Conservation (phyloP, 1,140 invertebrate species). For the Chrysoperla carnea region DNA sequence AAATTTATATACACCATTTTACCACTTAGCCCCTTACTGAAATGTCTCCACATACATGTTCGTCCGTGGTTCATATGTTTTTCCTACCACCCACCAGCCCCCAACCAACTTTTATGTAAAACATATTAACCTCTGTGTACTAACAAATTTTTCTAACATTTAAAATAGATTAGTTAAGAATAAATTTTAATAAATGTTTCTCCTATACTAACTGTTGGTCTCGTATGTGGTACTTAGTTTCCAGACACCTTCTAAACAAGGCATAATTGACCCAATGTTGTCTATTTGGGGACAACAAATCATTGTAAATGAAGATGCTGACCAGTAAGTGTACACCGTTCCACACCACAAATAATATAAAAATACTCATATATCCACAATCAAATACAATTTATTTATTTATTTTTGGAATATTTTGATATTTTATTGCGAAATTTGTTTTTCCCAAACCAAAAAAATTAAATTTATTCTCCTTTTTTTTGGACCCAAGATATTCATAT, state of each 20-base stretch:
- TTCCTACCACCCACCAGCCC: no score
- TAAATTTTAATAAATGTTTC: no score
- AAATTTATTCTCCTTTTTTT: not conserved
- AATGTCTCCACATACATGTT: no score
- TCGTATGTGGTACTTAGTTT: constrained; percentile 46
- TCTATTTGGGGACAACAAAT: constrained; percentile 94
- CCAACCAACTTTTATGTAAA: no score
- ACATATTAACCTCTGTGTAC: no score
- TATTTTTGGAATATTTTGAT: constrained; percentile 3
- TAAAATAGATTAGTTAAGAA: no score
- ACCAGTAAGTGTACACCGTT: constrained; percentile 60
- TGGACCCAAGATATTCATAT: no score
- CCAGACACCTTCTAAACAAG: constrained; percentile 83
- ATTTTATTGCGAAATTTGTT: constrained; percentile 5
- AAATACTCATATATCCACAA: not conserved
- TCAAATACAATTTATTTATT: constrained; percentile 1
- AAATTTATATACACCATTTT: no score
- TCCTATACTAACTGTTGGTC: constrained; percentile 3
- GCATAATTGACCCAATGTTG: constrained; percentile 92
- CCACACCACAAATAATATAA: no score
- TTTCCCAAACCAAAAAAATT: constrained; percentile 2
- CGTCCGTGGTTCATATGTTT: no score
- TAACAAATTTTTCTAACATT: no score
- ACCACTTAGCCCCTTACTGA: no score
- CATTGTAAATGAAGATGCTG: constrained; percentile 88